Evolutionary conservation across 2,888 invertebrate genomes (phyloP).

Genomic region (Gryllus longicercus): DNA sequence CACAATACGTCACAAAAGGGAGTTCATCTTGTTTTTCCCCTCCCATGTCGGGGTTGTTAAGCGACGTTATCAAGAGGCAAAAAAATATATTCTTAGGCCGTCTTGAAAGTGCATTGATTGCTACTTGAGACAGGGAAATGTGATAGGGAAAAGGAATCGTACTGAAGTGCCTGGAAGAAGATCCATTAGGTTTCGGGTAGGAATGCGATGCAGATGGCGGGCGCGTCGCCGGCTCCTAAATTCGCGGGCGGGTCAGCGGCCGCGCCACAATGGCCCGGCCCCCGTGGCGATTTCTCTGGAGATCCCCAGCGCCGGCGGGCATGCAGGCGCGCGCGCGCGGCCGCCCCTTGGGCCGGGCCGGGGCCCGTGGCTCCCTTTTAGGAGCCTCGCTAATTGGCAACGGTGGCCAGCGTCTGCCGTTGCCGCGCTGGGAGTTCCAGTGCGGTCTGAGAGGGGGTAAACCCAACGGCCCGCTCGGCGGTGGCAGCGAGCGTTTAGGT

Average conservation of each 20-base stretch:
- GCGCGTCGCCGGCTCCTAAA: too few relatives aligned
- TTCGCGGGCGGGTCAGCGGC: neutral
- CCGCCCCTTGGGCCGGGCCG: neutral
- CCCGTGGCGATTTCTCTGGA: neutral
- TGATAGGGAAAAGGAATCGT: too few relatives aligned
- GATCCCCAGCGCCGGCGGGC: neutral
- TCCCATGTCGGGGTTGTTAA: too few relatives aligned
- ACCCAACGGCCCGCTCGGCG: neutral
- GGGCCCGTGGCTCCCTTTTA: neutral
- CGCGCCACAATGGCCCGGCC: neutral
- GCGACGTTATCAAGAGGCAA: too few relatives aligned
- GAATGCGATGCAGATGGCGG: too few relatives aligned
- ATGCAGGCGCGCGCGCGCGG: neutral
- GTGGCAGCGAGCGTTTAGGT: neutral
- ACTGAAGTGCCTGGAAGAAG: too few relatives aligned
- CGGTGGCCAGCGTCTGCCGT: neutral
- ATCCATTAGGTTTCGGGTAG: too few relatives aligned
- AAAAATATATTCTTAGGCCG: too few relatives aligned
- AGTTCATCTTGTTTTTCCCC: too few relatives aligned
- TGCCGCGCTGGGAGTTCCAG: neutral
- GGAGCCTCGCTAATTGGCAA: neutral
- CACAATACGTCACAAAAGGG: too few relatives aligned
- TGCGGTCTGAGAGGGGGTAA: neutral
- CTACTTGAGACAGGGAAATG: too few relatives aligned
- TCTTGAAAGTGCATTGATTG: too few relatives aligned